A percentile compares a stretch with the other conserved stretches of the same genome.
These are phyloP conservation scores for Phrynosoma platyrhinos DNA, from an alignment of 2,113 vertebrate species.

Conservation along the genomic window DNA sequence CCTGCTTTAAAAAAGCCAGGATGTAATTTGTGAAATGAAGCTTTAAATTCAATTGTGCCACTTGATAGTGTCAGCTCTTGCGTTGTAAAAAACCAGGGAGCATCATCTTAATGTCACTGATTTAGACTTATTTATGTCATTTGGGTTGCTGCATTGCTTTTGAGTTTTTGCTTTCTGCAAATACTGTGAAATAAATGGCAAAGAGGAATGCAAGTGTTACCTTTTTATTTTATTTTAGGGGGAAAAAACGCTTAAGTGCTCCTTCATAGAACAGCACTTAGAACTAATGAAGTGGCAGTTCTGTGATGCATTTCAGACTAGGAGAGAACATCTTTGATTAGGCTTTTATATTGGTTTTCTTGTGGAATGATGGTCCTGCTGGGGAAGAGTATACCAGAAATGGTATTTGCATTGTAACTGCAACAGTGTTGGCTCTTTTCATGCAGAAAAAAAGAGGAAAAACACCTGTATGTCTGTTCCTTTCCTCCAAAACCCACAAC, in stretches of 20 bases:
- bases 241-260: conserved; percentile 12
- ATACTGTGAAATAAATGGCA: conserved; percentile 3
- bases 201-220: not conserved
- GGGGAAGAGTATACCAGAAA: not conserved
- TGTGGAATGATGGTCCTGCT: not conserved
- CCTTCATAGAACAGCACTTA: conserved; percentile 34
- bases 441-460: not conserved
- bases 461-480: not conserved
- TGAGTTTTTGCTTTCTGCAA: conserved; percentile 6
- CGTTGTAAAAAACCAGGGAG: conserved; percentile 35
- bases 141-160: not conserved
- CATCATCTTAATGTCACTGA: not conserved
- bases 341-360: conserved; percentile 33
- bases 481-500: too few species aligned
- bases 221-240: not conserved
- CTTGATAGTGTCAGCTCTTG: conserved; percentile 12
- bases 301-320: conserved; percentile 17
- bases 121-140: conserved; percentile 46
- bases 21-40: conserved; percentile 52
- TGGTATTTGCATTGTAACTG: not conserved
- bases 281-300: conserved; percentile 21
- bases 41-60: conserved; percentile 50
- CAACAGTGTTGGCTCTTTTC: not conserved
- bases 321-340: conserved; percentile 30
- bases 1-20: conserved; percentile 33